Percentiles rank a stretch among this genome's conserved stretches.
phyloP scores from a whole-genome alignment of 2,888 invertebrate genomes.

The Chymomyza fuscimana region DNA sequence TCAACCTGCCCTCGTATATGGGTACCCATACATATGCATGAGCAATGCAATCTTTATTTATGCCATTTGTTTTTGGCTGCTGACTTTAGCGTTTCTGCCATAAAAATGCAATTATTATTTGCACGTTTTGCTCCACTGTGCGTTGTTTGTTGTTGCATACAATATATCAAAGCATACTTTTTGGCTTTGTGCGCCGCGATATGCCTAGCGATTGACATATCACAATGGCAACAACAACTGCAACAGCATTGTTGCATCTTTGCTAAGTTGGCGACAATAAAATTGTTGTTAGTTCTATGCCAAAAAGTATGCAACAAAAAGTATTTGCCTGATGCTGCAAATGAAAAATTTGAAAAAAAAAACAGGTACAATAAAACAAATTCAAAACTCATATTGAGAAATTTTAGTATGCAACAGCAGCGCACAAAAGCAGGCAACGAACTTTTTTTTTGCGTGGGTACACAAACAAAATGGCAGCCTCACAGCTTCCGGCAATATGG shows the following conservation, averaged over 20 bases:
- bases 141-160: constrained; percentile 26
- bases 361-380: background rate
- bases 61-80: constrained; percentile 35
- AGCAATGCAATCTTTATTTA: constrained; percentile 36
- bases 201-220: constrained; percentile 49
- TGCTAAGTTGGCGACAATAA: constrained; percentile 58
- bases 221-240: constrained; percentile 8
- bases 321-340: constrained; percentile 21
- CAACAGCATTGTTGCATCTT: constrained; percentile 13
- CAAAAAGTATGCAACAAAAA: constrained; percentile 24
- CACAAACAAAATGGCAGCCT: constrained; percentile 1
- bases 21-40: background rate
- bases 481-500: background rate
- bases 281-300: constrained; percentile 44
- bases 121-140: constrained; percentile 29
- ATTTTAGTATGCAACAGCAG: constrained; percentile 5
- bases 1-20: too few species aligned
- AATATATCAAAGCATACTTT: constrained; percentile 48
- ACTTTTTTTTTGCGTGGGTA: constrained; percentile 13
- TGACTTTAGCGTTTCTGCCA: constrained; percentile 21
- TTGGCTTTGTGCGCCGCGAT: constrained; percentile 31
- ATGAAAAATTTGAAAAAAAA: background rate
- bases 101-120: constrained; percentile 66
- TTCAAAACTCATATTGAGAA: constrained; percentile 5
- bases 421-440: background rate